phyloP scores from a whole-genome alignment of 2,113 vertebrate genomes.

The Chaenocephalus aceratus region DNA sequence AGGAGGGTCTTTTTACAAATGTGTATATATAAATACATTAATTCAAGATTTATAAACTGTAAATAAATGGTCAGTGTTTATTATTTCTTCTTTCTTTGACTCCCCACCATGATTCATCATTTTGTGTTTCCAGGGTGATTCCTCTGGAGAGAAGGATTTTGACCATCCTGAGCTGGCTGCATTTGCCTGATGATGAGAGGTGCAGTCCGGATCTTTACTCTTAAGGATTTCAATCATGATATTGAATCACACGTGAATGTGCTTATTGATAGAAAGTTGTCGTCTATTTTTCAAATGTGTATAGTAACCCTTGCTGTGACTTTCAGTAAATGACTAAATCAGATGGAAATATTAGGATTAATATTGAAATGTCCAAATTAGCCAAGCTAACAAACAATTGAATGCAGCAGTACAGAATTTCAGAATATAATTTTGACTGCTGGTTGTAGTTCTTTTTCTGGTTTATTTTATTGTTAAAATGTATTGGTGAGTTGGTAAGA shows the following conservation, averaged over 20 bases:
- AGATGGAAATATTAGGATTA: no score
- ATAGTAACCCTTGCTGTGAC: background rate
- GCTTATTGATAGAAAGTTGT: background rate
- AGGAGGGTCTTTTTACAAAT: background rate
- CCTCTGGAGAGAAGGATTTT: constrained; percentile 93
- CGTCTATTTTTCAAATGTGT: no score
- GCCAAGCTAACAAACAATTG: background rate
- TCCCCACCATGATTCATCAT: background rate
- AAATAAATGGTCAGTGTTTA: background rate
- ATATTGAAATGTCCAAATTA: background rate
- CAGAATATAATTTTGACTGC: no score
- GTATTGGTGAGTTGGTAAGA: background rate
- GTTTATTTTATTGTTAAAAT: no score
- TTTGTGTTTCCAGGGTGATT: constrained; percentile 86
- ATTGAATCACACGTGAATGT: background rate
- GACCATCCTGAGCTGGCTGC: constrained; percentile 94
- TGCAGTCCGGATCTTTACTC: background rate
- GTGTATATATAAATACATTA: no score
- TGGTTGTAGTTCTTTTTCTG: no score
- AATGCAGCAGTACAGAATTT: no score
- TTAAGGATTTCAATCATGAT: background rate
- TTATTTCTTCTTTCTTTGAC: background rate
- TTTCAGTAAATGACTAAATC: background rate
- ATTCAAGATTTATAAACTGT: background rate
- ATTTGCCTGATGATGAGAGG: constrained; percentile 91